Conservation (phyloP, 2,888 invertebrate species). For the Meteorus colon region DNA sequence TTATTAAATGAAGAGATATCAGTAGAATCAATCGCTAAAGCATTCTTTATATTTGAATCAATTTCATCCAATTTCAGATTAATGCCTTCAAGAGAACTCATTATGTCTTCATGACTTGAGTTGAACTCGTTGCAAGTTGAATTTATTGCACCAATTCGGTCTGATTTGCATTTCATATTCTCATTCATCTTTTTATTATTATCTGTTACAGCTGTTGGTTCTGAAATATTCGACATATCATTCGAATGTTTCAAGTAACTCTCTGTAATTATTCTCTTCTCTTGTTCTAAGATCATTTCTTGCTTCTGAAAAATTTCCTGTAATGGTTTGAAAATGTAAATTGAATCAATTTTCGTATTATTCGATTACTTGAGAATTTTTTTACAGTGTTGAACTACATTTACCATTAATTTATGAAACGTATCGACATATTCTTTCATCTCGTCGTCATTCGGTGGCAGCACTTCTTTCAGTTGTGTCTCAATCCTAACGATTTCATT, state of each 20-base stretch:
- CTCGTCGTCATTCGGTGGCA: slow-evolving; percentile 63
- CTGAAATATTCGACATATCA: slow-evolving; percentile 56
- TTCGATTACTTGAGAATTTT: neutral
- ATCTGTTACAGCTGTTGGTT: slow-evolving; percentile 39
- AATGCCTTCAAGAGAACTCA: slow-evolving; percentile 39
- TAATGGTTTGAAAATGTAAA: slow-evolving; percentile 32
- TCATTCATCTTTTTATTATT: slow-evolving; percentile 46
- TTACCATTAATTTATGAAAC: slow-evolving; percentile 67
- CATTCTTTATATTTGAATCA: slow-evolving; percentile 44
- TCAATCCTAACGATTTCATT: slow-evolving; percentile 60
- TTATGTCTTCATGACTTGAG: slow-evolving; percentile 30
- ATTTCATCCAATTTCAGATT: slow-evolving; percentile 50
- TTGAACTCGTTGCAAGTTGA: slow-evolving; percentile 46
- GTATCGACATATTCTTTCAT: slow-evolving; percentile 62
- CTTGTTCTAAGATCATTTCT: slow-evolving; percentile 57
- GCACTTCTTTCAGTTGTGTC: slow-evolving; percentile 59
- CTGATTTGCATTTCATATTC: slow-evolving; percentile 42
- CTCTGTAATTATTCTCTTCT: slow-evolving; percentile 47
- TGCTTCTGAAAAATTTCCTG: slow-evolving; percentile 58
- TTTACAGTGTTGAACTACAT: neutral
- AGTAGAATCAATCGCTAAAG: slow-evolving; percentile 39
- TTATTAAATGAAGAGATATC: slow-evolving; percentile 48
- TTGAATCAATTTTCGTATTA: neutral
- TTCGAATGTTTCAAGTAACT: slow-evolving; percentile 56
- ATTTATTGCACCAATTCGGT: slow-evolving; percentile 50